phyloP scores from a whole-genome alignment of 2,888 invertebrate species.

The Cephonodes hylas region DNA sequence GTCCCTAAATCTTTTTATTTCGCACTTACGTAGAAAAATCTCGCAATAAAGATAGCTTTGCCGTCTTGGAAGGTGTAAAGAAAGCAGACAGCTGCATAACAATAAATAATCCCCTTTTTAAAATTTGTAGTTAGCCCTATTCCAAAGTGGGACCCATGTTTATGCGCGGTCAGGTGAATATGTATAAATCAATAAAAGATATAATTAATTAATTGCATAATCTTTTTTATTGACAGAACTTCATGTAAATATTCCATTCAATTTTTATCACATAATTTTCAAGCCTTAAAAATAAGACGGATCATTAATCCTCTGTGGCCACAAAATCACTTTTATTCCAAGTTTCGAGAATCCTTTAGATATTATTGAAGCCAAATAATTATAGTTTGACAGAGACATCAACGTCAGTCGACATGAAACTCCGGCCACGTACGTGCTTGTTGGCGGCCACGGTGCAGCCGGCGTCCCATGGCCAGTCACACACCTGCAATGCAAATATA shows the following conservation, averaged over 20 bases:
- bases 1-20: no score
- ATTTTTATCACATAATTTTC: background rate
- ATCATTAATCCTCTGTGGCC: background rate
- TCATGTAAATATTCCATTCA: background rate
- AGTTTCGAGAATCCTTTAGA: background rate
- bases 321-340: background rate
- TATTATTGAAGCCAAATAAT: background rate
- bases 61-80: no score
- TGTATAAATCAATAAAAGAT: background rate
- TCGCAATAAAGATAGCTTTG: no score
- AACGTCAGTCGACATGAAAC: conserved; percentile 2
- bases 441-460: conserved; percentile 43
- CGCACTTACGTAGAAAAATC: no score
- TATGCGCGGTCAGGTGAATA: no score
- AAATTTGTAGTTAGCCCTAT: no score
- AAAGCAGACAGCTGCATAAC: no score
- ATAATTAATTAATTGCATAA: background rate
- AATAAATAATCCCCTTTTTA: no score
- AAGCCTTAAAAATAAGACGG: background rate
- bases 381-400: conserved; percentile 8
- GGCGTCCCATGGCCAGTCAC: conserved; percentile 50
- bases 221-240: background rate
- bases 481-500: conserved; percentile 58
- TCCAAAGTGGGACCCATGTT: no score
- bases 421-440: conserved; percentile 35